Percentiles rank a stretch among this genome's conserved stretches.
These are phyloP conservation scores for Oenanthe oenanthe DNA, from an alignment of 2,113 vertebrate species.

Conservation along the genomic window DNA sequence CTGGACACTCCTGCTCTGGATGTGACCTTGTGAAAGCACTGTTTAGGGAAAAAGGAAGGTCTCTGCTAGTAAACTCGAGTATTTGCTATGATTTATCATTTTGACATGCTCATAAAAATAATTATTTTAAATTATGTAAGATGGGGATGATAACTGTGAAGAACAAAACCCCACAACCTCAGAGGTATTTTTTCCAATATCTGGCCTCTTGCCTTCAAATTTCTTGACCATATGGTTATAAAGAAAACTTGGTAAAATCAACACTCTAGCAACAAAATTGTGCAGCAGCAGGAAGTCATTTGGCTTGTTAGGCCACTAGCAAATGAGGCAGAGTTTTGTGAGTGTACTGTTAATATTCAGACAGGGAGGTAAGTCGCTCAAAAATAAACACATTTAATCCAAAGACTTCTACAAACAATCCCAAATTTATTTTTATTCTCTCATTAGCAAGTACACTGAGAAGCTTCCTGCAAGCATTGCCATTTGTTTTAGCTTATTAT, in stretches of 20 bases:
- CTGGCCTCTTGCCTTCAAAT: background rate
- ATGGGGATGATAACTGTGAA: background rate
- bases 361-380: background rate
- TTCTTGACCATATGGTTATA: background rate
- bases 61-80: background rate
- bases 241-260: background rate
- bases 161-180: background rate
- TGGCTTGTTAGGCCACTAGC: background rate
- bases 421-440: background rate
- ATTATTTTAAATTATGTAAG: background rate
- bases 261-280: background rate
- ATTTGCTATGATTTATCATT: background rate
- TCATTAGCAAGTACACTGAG: background rate
- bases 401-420: background rate
- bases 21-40: background rate
- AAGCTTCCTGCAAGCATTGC: background rate
- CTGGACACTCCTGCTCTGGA: background rate
- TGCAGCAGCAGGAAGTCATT: background rate
- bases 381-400: background rate
- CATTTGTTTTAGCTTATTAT: background rate
- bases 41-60: background rate
- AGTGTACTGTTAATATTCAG: background rate
- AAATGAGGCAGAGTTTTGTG: background rate
- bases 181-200: background rate
- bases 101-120: background rate